A percentile compares a stretch with the other conserved stretches of the same genome.
Evolutionary conservation across 53 echinoderm and acorn worm genomes (phyloP).

Genomic region (Luidia sarsii): DNA sequence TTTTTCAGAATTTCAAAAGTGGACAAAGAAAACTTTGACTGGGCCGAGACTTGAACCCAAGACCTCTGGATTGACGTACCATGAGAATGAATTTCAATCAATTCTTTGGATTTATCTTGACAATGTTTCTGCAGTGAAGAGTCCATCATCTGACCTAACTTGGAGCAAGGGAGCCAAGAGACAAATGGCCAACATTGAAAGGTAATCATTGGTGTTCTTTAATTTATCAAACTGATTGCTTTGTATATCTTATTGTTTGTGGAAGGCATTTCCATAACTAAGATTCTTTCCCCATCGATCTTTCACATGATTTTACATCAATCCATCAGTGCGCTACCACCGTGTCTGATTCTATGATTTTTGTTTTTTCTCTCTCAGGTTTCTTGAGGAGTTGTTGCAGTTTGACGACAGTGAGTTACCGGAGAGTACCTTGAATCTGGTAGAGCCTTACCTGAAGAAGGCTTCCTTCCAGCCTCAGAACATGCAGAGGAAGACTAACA

Average conservation of each 20-base stretch:
- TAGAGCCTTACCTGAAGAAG: slow-evolving; percentile 98
- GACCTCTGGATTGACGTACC: too few relatives aligned
- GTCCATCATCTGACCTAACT: slow-evolving; percentile 93
- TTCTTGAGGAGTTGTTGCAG: slow-evolving; percentile 79
- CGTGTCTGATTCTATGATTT: too few relatives aligned
- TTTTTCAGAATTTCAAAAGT: too few relatives aligned
- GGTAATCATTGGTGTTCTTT: too few relatives aligned
- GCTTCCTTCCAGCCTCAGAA: slow-evolving; percentile 94
- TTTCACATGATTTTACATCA: not conserved
- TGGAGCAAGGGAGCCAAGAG: slow-evolving; percentile 99
- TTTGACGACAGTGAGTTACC: slow-evolving; percentile 97
- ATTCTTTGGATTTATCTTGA: not conserved
- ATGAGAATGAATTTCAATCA: too few relatives aligned
- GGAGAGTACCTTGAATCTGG: slow-evolving; percentile 93
- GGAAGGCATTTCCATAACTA: too few relatives aligned
- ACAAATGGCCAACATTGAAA: slow-evolving; percentile 97
- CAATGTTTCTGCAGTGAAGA: slow-evolving; percentile 77
- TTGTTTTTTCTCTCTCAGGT: slow-evolving; percentile 44
- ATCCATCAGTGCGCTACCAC: too few relatives aligned
- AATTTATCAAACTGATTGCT: too few relatives aligned
- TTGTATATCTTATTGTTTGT: too few relatives aligned
- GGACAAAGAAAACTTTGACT: too few relatives aligned
- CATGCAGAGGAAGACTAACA: slow-evolving; percentile 90
- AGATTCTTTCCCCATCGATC: too few relatives aligned
- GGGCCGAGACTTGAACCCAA: too few relatives aligned